These are phyloP conservation scores for Heliconius cydno DNA, from an alignment of 2,888 invertebrate species.

Conservation along the genomic window DNA sequence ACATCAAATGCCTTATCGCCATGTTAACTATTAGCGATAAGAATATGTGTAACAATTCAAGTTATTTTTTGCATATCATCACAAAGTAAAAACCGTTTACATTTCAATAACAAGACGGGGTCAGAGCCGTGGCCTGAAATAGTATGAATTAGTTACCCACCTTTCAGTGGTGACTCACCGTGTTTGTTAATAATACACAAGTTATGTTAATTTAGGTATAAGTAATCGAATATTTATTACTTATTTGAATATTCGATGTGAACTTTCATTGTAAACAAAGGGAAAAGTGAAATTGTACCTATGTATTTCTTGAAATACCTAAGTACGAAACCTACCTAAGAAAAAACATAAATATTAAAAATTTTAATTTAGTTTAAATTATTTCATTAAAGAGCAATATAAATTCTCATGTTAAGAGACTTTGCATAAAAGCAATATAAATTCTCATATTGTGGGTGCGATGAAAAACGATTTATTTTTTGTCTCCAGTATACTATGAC, in stretches of 20 bases:
- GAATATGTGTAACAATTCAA: background rate
- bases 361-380: background rate
- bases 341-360: background rate
- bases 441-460: too few species aligned
- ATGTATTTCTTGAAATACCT: background rate
- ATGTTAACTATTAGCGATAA: background rate
- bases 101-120: constrained; percentile 13
- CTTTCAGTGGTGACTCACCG: constrained; percentile 25
- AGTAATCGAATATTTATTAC: constrained; percentile 24
- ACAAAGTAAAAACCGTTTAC: background rate
- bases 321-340: background rate
- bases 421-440: too few species aligned
- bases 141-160: constrained; percentile 6
- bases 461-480: too few species aligned
- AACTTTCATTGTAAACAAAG: background rate
- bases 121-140: constrained; percentile 12
- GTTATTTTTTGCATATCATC: constrained; percentile 16
- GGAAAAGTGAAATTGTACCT: background rate
- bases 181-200: constrained; percentile 18
- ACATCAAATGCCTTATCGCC: background rate
- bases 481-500: too few species aligned
- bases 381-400: background rate
- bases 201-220: constrained; percentile 28
- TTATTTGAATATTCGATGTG: constrained; percentile 27
- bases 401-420: background rate